phyloP scores from a whole-genome alignment of 2,888 invertebrate genomes.

The Theretra japonica region DNA sequence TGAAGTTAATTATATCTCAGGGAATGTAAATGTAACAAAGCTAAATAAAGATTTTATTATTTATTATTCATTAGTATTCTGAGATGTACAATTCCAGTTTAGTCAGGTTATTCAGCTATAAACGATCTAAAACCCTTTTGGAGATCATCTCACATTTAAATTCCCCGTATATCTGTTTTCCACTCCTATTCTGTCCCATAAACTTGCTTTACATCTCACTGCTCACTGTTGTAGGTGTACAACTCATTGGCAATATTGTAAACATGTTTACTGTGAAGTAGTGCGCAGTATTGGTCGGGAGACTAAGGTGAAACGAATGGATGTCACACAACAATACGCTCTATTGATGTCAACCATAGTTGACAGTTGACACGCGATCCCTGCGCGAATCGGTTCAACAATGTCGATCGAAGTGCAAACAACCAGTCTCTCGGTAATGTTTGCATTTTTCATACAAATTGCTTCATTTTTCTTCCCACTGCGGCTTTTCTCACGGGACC shows the following conservation, averaged over 20 bases:
- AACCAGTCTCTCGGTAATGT: neutral
- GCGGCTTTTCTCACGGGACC: neutral
- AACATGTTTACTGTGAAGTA: neutral
- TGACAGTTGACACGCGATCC: constrained; percentile 37
- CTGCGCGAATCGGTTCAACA: constrained; percentile 37
- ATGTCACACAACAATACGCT: constrained; percentile 29
- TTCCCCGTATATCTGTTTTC: no score
- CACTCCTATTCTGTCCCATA: no score
- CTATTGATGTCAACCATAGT: constrained; percentile 11
- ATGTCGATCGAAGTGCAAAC: constrained; percentile 33
- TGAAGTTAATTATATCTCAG: no score
- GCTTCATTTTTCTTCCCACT: neutral
- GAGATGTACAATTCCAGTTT: no score
- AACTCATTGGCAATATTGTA: neutral
- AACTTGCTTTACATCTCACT: no score
- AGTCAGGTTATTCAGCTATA: no score
- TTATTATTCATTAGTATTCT: no score
- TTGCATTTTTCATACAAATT: neutral
- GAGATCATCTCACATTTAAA: no score
- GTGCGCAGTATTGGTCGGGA: constrained; percentile 4
- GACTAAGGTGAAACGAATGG: constrained; percentile 13
- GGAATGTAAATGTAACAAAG: no score
- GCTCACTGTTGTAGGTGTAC: no score
- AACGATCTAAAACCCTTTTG: no score
- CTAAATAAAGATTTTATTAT: no score